Evolutionary conservation across 2,113 vertebrate species (phyloP), one percentile per base, ranked within the genome.

Genomic region (Nansenia antarctica): DNA sequence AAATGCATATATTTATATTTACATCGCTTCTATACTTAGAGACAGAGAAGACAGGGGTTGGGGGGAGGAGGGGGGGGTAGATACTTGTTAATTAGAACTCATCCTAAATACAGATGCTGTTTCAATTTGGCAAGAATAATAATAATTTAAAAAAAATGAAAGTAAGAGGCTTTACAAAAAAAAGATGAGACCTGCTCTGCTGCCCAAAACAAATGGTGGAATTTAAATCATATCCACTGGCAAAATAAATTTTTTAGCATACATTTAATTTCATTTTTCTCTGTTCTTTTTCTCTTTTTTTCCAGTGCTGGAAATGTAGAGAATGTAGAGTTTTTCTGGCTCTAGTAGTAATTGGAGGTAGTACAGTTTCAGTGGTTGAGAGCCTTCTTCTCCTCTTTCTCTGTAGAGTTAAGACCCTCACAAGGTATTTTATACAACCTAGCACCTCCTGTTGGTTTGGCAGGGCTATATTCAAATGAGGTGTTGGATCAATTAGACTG

Each of bases 1-100:
- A 85, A 89, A 84, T 77, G 85, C 82, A 78, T 82, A 84, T 90
- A 88, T 91, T 91, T 82, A 84, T 90, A 88, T 91, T 91, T 90
- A 90, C 86, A 89, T 84, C 82, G 69, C 76, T 80, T 75, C 74
- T 45, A 74, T 87, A 87, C 86, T 85, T 72, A 45, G 35, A 68
- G 73, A 73, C 75, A 61, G 71, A 42, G 62, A 47, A 15, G 32
- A 55, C 3, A 5, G 62, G 59, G 49, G 39, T n/a, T 0, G 18
- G 29, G 67, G 32, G 61, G 62, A 64, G 69, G 70, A 1, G 57
- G n/a, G 45, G 42, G 72, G 47, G 32, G 49, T 62, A 62, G 81
- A 77, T 75, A 73, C 76, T 83, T 84, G 85, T 85, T 91, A 90
- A 91, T 89, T 88, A 86, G 87, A 90, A 90, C 79, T 79, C 55